Evolutionary conservation across 2,113 vertebrate genomes (phyloP).

Genomic region (Tapirus terrestris): DNA sequence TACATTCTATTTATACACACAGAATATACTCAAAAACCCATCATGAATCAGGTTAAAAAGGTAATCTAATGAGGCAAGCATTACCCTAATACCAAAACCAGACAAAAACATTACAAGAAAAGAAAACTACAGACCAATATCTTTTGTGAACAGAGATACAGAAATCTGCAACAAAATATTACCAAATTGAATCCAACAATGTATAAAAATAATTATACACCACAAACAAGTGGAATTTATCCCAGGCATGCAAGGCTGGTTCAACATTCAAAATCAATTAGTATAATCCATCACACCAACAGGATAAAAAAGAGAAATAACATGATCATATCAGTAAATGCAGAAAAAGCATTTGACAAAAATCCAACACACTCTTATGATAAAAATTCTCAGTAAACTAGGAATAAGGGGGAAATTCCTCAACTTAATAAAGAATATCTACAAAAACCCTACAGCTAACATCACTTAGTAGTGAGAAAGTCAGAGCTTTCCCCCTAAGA

Average conservation of each 20-base stretch:
- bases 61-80: not conserved
- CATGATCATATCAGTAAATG: not conserved
- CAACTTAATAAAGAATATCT: not conserved
- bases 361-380: not conserved
- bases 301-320: not conserved
- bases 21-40: not conserved
- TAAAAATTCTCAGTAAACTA: not conserved
- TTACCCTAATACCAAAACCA: not conserved
- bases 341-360: not conserved
- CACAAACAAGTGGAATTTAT: not conserved
- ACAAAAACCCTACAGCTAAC: not conserved
- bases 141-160: not conserved
- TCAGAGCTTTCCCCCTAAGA: not conserved
- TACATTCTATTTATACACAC: not conserved
- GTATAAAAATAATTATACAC: not conserved
- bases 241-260: not conserved
- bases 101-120: not conserved
- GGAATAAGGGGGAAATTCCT: not conserved
- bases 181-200: not conserved
- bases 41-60: conserved; percentile 2
- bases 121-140: not conserved
- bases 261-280: conserved; percentile 10
- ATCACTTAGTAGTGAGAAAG: not conserved
- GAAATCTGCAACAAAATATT: not conserved
- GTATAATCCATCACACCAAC: not conserved